Conservation (phyloP, 2,113 vertebrate genomes). For the Corvus hawaiiensis region DNA sequence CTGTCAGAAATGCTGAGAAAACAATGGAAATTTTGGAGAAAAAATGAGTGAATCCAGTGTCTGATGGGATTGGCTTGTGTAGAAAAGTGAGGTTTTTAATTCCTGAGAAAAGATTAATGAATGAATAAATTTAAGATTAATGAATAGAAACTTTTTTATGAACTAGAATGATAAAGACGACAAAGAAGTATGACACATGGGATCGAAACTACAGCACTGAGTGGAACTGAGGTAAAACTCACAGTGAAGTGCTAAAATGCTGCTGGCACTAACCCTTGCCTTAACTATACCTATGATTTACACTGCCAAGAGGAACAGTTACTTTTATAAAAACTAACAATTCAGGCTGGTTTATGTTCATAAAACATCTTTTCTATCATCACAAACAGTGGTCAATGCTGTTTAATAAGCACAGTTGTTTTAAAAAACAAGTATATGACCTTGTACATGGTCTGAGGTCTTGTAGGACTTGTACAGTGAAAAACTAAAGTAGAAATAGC, state of each 20-base stretch:
- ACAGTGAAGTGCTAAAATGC: not conserved
- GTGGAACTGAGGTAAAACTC: not conserved
- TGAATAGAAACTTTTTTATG: not conserved
- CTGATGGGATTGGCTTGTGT: not conserved
- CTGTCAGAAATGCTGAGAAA: not conserved
- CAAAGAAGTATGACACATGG: not conserved
- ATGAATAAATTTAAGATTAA: not conserved
- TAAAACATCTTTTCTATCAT: not conserved
- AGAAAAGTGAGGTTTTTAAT: not conserved
- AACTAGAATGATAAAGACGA: not conserved
- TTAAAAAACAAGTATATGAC: not conserved
- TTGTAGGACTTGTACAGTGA: not conserved
- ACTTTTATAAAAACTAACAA: not conserved
- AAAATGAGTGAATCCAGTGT: not conserved
- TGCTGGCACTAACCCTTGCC: not conserved
- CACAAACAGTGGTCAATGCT: not conserved
- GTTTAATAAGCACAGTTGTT: not conserved
- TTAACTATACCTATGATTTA: not conserved
- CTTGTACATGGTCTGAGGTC: not conserved
- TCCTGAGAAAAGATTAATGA: not conserved
- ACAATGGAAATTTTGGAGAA: not conserved
- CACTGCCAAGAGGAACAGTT: not conserved
- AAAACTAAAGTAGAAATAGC: not conserved
- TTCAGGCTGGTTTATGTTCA: not conserved
- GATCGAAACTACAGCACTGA: not conserved